These are phyloP conservation scores for Poecile montanus DNA, from an alignment of 2,797 vertebrate species.

Conservation along the genomic window DNA sequence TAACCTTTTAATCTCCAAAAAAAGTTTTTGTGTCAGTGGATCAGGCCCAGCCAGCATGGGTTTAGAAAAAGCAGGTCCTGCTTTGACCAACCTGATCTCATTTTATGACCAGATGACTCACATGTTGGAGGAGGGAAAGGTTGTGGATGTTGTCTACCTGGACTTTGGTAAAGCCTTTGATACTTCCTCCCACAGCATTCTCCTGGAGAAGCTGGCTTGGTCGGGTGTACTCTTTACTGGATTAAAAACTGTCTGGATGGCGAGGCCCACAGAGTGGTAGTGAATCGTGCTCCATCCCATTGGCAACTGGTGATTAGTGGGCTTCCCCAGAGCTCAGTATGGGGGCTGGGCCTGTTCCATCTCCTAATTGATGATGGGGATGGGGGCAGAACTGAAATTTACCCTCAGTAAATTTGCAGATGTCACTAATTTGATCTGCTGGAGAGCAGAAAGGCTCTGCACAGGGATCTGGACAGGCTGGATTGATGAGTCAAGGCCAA, in stretches of 20 bases:
- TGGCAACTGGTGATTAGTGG: background rate
- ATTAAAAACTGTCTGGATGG: background rate
- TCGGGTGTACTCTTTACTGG: background rate
- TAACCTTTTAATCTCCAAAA: background rate
- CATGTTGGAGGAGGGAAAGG: background rate
- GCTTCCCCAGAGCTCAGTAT: background rate
- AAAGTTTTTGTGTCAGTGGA: background rate
- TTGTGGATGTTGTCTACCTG: background rate
- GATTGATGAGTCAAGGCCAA: background rate
- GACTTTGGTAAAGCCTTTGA: background rate
- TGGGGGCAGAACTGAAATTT: background rate
- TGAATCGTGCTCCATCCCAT: background rate
- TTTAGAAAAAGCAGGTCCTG: background rate
- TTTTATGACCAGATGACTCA: background rate
- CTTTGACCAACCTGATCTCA: background rate
- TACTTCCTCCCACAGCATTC: background rate
- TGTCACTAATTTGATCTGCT: background rate
- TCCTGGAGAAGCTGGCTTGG: background rate
- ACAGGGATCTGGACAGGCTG: background rate
- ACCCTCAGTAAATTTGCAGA: background rate
- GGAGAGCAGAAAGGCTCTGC: background rate
- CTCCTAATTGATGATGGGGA: fast-evolving
- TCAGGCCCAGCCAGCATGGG: background rate
- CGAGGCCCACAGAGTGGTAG: background rate
- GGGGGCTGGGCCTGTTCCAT: background rate